These are phyloP conservation scores for Eristalis arbustorum DNA, from an alignment of 2,888 invertebrate species.

Conservation along the genomic window DNA sequence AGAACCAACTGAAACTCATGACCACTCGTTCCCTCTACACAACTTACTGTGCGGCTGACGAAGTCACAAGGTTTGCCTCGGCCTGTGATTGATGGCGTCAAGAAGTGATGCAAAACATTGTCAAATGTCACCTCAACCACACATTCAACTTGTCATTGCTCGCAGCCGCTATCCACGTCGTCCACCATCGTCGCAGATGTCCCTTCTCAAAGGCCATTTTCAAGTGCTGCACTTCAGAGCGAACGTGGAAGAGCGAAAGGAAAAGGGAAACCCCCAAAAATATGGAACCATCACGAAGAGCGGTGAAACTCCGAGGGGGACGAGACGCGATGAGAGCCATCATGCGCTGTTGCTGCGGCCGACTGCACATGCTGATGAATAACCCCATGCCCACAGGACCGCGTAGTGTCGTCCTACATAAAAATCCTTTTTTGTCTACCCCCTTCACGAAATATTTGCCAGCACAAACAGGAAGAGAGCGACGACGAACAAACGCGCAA, in stretches of 20 bases:
- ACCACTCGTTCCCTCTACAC: too few relatives aligned
- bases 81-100: too few relatives aligned
- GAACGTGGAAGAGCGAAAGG: background rate
- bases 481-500: constrained; percentile 21
- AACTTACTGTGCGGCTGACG: too few relatives aligned
- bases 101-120: too few relatives aligned
- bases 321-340: background rate
- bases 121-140: too few relatives aligned
- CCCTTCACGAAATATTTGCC: background rate
- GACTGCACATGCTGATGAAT: constrained; percentile 47
- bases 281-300: background rate
- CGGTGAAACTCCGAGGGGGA: background rate
- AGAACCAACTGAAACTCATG: too few relatives aligned
- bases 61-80: too few relatives aligned
- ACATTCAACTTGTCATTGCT: too few relatives aligned
- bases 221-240: background rate
- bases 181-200: background rate
- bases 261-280: background rate
- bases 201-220: background rate
- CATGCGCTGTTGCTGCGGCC: constrained; percentile 33
- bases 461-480: background rate
- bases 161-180: background rate
- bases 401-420: constrained; percentile 60
- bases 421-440: constrained; percentile 33
- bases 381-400: constrained; percentile 18